Percentiles rank a stretch among this genome's conserved stretches.
phyloP scores from a whole-genome alignment of 2,797 vertebrate species.

The Gambelia wislizenii region DNA sequence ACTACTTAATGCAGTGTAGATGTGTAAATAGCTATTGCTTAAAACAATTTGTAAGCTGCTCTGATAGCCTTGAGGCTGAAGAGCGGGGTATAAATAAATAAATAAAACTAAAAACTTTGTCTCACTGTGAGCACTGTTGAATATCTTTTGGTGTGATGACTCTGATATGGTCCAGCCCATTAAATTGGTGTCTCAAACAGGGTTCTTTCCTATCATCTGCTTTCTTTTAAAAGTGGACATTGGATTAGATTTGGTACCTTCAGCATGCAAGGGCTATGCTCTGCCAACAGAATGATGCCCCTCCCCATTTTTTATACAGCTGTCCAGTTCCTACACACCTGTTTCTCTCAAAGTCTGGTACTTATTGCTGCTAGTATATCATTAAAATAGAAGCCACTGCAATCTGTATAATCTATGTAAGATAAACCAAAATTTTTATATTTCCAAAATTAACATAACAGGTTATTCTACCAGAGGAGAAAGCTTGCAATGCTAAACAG shows the following conservation, averaged over 20 bases:
- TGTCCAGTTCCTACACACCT: background rate
- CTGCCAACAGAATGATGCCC: background rate
- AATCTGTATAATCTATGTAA: background rate
- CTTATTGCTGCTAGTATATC: background rate
- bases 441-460: background rate
- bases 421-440: background rate
- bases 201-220: background rate
- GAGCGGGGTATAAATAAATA: no score
- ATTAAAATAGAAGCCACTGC: background rate
- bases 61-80: no score
- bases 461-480: background rate
- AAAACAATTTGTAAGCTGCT: no score
- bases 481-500: background rate
- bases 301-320: background rate
- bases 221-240: background rate
- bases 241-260: background rate
- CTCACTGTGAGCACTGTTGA: no score
- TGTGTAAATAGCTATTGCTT: no score
- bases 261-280: background rate
- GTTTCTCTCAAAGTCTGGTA: background rate
- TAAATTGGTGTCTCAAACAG: background rate
- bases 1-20: no score
- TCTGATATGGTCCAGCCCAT: no score
- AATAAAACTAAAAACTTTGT: no score
- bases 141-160: no score